Evolutionary conservation across 2,888 invertebrate genomes (phyloP), one percentile per base, ranked within the genome.

Genomic region (Ditylenchus weischeri): DNA sequence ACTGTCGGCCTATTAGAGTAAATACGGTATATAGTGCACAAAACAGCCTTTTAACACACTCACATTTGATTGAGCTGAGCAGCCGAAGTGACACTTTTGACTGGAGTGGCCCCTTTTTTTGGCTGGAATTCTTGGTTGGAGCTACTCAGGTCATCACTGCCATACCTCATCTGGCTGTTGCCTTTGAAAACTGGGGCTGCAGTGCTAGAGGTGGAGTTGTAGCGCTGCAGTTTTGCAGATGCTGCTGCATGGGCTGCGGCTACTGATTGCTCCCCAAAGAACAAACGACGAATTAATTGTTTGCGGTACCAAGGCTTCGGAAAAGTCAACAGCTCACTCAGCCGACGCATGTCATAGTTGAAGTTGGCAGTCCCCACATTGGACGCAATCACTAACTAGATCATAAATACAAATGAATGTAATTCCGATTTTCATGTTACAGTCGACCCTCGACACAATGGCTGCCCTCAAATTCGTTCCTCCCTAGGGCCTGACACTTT

Each of bases 341-440:
- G 85, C 0, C 96, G 88, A 48, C 96, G 88, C 94, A 98, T 96
- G 84, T 98, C 96, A 85, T 96, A 98, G 83, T 95, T 94, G 85
- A 98, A 96, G 35, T 91, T 81, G 6, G 86, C 86, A 21, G 83
- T 74, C 29, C 81, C 80, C 57, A 84, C 76, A 21, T 77, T 74
- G 8, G 73, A 69, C n/a, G 78, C 68, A n/a, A 78, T 66, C 13
- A 78, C 73, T 58, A 80, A 72, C 66, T 75, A 62, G 51, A 78
- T n/a, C 7, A 21, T 5, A 13, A 48, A 48, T 11, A 10, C 13
- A n/a, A 54, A 13, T 29, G 1, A 11, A 11, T 54, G 23, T 11
- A 54, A 54, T 11, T 62, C 13, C 8, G 43, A 10, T 43, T 43
- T 13, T 10, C 8, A 43, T 62, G n/a, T 36, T 36, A 61, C n/a